Evolutionary conservation across 2,113 vertebrate genomes (phyloP).

Genomic region (Clupea harengus): DNA sequence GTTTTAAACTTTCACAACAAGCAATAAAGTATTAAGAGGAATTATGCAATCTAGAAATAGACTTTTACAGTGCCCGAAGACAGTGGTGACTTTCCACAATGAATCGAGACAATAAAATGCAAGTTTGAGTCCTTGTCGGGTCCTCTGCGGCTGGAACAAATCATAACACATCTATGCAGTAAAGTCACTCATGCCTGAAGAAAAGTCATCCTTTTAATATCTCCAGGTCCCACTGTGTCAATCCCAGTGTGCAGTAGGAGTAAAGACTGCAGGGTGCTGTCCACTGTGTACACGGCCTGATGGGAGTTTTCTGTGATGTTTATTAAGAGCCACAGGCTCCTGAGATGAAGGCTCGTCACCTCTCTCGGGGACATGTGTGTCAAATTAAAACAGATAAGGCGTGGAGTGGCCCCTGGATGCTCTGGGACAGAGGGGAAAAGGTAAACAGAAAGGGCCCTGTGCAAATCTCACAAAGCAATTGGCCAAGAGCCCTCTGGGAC

Average conservation of each 20-base stretch:
- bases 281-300: background rate
- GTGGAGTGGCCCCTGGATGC: background rate
- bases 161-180: background rate
- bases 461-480: constrained; percentile 53
- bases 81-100: constrained; percentile 9
- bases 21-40: constrained; percentile 11
- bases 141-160: background rate
- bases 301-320: constrained; percentile 15
- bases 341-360: constrained; percentile 25
- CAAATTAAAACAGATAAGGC: constrained; percentile 23
- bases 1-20: constrained; percentile 7
- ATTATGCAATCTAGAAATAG: constrained; percentile 1
- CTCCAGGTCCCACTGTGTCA: background rate
- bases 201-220: background rate
- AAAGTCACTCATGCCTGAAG: background rate
- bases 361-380: constrained; percentile 25
- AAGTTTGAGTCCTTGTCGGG: background rate
- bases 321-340: constrained; percentile 5
- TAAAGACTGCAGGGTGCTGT: background rate
- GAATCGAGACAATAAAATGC: background rate
- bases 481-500: constrained; percentile 55
- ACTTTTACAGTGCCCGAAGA: background rate
- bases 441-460: constrained; percentile 51
- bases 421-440: constrained; percentile 54
- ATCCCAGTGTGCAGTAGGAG: background rate